Conservation (phyloP, 2,113 vertebrate genomes). For the Pipa parva region DNA sequence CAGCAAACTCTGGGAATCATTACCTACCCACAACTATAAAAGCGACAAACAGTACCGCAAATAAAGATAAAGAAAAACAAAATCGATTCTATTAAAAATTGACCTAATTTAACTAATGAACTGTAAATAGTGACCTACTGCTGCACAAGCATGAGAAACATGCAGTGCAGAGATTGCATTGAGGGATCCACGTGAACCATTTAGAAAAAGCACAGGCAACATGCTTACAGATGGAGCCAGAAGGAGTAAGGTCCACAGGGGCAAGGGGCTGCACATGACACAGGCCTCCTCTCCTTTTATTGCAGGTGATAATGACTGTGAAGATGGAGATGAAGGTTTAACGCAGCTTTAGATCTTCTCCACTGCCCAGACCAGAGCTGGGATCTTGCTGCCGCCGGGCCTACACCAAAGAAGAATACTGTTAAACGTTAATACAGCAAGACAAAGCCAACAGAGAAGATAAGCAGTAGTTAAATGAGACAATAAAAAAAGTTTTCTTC, state of each 20-base stretch:
- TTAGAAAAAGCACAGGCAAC: slow-evolving; percentile 3
- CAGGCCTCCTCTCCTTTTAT: slow-evolving; percentile 1
- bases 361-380: slow-evolving; percentile 87
- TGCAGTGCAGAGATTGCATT: slow-evolving; percentile 16
- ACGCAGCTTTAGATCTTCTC: slow-evolving; percentile 92
- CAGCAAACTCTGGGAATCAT: neutral
- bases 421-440: slow-evolving; percentile 40
- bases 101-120: slow-evolving; percentile 26
- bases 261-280: neutral
- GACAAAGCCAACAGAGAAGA: too few species aligned
- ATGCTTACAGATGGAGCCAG: slow-evolving; percentile 1
- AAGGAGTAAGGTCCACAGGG: neutral
- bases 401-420: slow-evolving; percentile 58
- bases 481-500: neutral
- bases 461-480: neutral
- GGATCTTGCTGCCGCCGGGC: slow-evolving; percentile 96
- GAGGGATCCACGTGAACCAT: slow-evolving; percentile 15
- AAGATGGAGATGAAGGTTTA: slow-evolving; percentile 51
- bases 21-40: slow-evolving; percentile 1
- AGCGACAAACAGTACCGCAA: neutral
- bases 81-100: neutral
- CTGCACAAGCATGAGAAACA: neutral
- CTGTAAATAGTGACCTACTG: slow-evolving; percentile 7
- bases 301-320: neutral
- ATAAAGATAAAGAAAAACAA: neutral